Evolutionary conservation across 2,888 invertebrate species (phyloP).

Genomic region (Drosophila picticornis): DNA sequence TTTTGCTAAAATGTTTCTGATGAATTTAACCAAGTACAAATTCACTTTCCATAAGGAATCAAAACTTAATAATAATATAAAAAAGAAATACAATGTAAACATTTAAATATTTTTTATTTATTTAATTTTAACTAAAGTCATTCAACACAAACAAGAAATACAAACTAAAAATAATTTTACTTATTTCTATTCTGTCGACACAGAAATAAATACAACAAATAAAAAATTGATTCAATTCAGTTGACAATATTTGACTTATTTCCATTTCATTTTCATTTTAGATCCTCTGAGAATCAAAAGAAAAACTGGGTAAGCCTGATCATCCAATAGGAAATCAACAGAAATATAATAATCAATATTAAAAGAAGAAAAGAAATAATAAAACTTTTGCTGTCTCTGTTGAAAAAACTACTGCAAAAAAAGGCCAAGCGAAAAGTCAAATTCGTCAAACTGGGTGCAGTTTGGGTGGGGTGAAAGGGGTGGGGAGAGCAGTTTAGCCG

Average conservation of each 20-base stretch:
- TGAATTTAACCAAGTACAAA: too few relatives aligned
- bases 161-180: too few relatives aligned
- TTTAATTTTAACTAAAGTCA: background rate
- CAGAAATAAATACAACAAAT: background rate
- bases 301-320: background rate
- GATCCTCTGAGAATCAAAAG: background rate
- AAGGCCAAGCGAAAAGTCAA: conserved; percentile 33
- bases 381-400: conserved; percentile 39
- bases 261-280: too few relatives aligned
- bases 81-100: background rate
- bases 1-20: background rate
- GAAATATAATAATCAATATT: conserved; percentile 2
- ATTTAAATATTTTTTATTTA: background rate
- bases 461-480: background rate
- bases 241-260: background rate
- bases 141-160: fast-evolving
- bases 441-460: background rate
- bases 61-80: background rate
- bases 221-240: background rate
- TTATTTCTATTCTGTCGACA: fast-evolving
- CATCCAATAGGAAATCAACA: conserved; percentile 1
- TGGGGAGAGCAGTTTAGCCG: background rate
- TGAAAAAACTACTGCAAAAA: conserved; percentile 4
- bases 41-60: background rate
- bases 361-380: conserved; percentile 32